Evolutionary conservation across 2,888 invertebrate species (phyloP).

Genomic region (Pegoplata infirma): DNA sequence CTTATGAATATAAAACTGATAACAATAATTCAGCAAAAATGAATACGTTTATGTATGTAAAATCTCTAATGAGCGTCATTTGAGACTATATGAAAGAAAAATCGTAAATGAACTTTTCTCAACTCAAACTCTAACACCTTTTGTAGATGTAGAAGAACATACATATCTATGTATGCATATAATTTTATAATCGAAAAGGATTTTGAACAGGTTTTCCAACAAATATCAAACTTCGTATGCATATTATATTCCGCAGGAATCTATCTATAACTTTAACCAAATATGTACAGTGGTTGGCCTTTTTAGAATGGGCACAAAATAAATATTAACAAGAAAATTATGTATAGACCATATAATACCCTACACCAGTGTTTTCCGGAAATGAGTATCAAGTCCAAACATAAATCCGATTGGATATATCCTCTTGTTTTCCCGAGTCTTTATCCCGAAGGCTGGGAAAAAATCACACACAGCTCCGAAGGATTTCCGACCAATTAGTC

Average conservation of each 20-base stretch:
- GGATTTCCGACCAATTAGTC: too few species aligned
- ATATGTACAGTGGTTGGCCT: too few species aligned
- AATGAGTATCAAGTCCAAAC: too few species aligned
- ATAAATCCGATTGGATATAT: too few species aligned
- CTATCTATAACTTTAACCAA: background rate
- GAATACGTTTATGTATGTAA: background rate
- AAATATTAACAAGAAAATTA: too few species aligned
- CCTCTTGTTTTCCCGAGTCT: too few species aligned
- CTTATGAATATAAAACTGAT: background rate
- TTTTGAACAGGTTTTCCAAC: background rate
- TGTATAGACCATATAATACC: too few species aligned
- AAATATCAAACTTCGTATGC: background rate
- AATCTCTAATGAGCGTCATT: constrained; percentile 72
- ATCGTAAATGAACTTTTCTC: constrained; percentile 33
- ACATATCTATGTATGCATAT: background rate
- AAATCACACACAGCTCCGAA: too few species aligned
- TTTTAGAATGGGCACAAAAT: too few species aligned
- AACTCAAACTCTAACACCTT: background rate
- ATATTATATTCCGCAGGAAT: background rate
- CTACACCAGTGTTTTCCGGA: too few species aligned
- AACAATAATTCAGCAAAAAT: background rate
- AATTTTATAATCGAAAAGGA: background rate
- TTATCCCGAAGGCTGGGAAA: too few species aligned
- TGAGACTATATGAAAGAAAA: constrained; percentile 66
- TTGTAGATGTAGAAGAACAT: background rate